These are phyloP conservation scores for Ferrisia virgata DNA, from an alignment of 2,888 invertebrate genomes.

Conservation along the genomic window DNA sequence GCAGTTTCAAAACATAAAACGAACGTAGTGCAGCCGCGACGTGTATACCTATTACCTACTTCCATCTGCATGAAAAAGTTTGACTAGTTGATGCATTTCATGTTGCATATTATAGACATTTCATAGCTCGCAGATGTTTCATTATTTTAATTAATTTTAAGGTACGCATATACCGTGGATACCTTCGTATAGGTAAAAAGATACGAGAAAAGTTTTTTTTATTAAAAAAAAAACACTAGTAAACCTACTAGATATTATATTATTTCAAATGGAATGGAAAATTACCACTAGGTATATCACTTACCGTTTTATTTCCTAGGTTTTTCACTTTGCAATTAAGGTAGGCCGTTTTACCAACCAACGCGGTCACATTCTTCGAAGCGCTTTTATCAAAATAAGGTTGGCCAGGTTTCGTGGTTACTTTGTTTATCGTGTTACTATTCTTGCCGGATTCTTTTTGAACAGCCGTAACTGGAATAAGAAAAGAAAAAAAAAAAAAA, in stretches of 20 bases:
- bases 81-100: background rate
- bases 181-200: background rate
- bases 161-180: background rate
- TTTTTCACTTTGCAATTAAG: slow-evolving; percentile 48
- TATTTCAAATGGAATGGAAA: background rate
- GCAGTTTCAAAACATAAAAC: background rate
- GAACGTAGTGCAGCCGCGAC: background rate
- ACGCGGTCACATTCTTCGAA: slow-evolving; percentile 48
- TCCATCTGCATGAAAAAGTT: background rate
- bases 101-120: background rate
- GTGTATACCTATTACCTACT: too few relatives aligned
- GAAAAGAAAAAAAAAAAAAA: background rate
- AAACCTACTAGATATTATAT: background rate
- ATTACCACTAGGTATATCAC: slow-evolving; percentile 36
- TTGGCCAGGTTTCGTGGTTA: background rate
- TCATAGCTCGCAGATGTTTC: background rate
- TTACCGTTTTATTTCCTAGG: slow-evolving; percentile 48
- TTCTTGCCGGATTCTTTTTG: slow-evolving; percentile 20
- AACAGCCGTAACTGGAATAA: slow-evolving; percentile 25
- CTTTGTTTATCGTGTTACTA: background rate
- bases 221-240: background rate
- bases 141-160: background rate
- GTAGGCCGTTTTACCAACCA: slow-evolving; percentile 48
- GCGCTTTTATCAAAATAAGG: slow-evolving; percentile 47
- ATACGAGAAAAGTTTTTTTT: background rate